phyloP scores from a whole-genome alignment of 2,113 vertebrate genomes.

The Micromys minutus region DNA sequence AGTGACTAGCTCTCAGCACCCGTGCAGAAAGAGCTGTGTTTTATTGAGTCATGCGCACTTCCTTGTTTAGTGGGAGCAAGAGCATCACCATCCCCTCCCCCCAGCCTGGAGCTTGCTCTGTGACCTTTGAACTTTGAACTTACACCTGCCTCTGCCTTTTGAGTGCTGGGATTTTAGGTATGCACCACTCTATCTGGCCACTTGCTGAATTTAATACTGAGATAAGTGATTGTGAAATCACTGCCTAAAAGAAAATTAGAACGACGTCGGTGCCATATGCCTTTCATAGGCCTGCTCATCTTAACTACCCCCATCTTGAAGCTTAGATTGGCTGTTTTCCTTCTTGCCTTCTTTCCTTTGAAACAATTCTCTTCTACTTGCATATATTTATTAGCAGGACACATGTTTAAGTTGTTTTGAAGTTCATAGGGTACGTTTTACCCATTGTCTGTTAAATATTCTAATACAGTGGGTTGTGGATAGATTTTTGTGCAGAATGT shows the following conservation, averaged over 20 bases:
- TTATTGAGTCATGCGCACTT: not conserved
- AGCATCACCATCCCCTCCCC: not conserved
- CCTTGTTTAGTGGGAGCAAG: not conserved
- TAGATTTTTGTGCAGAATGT: not conserved
- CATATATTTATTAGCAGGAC: not conserved
- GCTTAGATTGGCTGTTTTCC: not conserved
- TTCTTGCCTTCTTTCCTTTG: not conserved
- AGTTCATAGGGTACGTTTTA: not conserved
- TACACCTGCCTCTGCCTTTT: not conserved
- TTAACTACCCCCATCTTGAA: not conserved
- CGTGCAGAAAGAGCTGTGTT: not conserved
- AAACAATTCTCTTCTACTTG: not conserved
- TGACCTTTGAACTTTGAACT: not conserved
- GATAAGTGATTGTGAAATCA: slow-evolving; percentile 9
- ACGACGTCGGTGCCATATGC: not conserved
- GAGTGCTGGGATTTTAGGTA: not conserved
- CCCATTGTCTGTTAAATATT: not conserved
- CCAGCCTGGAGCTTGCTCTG: not conserved
- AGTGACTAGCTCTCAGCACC: not conserved
- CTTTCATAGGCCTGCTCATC: not conserved
- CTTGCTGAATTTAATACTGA: not conserved
- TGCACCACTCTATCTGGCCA: not conserved
- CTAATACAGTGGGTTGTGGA: not conserved
- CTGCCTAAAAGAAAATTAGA: not conserved
- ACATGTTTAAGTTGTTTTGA: not conserved